Conservation (phyloP, 2,888 invertebrate genomes). For the Microdon myrmicae region DNA sequence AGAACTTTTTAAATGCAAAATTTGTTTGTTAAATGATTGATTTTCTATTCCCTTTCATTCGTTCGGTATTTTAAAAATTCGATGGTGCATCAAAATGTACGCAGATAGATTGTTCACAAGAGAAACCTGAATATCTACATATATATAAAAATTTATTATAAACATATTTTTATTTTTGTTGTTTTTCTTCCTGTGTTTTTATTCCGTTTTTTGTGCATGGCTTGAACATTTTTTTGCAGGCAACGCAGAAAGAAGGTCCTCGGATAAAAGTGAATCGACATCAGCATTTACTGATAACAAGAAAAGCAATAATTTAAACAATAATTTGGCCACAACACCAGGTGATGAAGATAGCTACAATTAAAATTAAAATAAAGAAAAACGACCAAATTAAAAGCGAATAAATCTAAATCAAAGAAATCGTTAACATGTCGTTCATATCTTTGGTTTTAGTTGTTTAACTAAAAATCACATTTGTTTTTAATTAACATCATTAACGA, state of each 20-base stretch:
- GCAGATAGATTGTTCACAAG: too few species aligned
- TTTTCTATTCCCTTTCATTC: too few species aligned
- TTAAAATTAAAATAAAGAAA: constrained; percentile 30
- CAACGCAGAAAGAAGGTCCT: constrained; percentile 66
- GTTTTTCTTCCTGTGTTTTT: constrained; percentile 44
- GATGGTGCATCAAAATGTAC: too few species aligned
- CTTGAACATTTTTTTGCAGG: constrained; percentile 68
- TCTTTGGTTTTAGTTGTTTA: constrained; percentile 20
- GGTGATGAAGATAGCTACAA: constrained; percentile 57
- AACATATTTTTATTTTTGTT: constrained; percentile 32
- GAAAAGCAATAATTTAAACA: constrained; percentile 67
- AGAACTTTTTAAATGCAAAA: too few species aligned
- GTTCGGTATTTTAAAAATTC: too few species aligned
- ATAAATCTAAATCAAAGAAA: constrained; percentile 5
- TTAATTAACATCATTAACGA: too few species aligned
- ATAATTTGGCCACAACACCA: constrained; percentile 68
- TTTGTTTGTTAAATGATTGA: too few species aligned
- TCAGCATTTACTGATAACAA: constrained; percentile 66
- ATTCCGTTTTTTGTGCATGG: constrained; percentile 63
- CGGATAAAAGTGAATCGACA: constrained; percentile 67
- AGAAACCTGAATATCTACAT: too few species aligned
- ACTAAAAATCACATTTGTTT: too few species aligned
- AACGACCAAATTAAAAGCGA: constrained; percentile 10
- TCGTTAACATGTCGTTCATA: constrained; percentile 19
- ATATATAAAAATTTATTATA: constrained; percentile 31